These are phyloP conservation scores for Schizotus pectinicornis DNA, from an alignment of 2,888 invertebrate genomes.

Conservation along the genomic window DNA sequence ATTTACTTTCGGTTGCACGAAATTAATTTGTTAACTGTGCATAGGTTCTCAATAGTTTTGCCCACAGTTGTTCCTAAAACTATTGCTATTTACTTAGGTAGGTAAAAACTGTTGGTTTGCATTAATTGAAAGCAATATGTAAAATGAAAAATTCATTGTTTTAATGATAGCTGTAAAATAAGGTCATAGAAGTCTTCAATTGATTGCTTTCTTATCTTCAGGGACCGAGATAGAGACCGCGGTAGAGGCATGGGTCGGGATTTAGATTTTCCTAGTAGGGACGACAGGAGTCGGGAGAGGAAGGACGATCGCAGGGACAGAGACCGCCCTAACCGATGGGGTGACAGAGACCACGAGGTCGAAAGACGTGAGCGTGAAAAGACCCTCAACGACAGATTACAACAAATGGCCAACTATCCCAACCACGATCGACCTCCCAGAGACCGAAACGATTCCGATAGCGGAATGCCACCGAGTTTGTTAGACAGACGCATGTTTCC, in stretches of 20 bases:
- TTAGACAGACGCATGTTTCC: conserved; percentile 23
- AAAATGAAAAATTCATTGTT: background rate
- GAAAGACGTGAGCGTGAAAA: conserved; percentile 48
- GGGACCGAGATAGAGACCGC: conserved; percentile 44
- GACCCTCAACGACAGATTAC: conserved; percentile 48
- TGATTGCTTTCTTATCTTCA: conserved; percentile 1
- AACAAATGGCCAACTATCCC: conserved; percentile 48
- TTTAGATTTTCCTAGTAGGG: conserved; percentile 43
- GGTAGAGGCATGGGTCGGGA: conserved; percentile 48
- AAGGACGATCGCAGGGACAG: conserved; percentile 34
- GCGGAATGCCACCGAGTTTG: conserved; percentile 8
- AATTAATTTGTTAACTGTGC: too few relatives aligned
- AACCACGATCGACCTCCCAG: conserved; percentile 25
- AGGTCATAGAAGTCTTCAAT: background rate
- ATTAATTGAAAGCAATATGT: conserved; percentile 34
- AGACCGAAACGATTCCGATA: conserved; percentile 28
- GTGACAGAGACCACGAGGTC: conserved; percentile 49
- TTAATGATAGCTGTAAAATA: too few relatives aligned
- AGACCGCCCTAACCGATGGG: conserved; percentile 41
- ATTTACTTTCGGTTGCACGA: too few relatives aligned
- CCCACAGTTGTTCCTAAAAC: too few relatives aligned
- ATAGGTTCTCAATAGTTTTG: too few relatives aligned
- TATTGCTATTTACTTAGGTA: too few relatives aligned
- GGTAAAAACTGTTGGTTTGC: too few relatives aligned
- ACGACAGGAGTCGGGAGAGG: conserved; percentile 46